Evolutionary conservation across 2,797 vertebrate genomes (phyloP).

Genomic region (Pseudochromis fuscus): DNA sequence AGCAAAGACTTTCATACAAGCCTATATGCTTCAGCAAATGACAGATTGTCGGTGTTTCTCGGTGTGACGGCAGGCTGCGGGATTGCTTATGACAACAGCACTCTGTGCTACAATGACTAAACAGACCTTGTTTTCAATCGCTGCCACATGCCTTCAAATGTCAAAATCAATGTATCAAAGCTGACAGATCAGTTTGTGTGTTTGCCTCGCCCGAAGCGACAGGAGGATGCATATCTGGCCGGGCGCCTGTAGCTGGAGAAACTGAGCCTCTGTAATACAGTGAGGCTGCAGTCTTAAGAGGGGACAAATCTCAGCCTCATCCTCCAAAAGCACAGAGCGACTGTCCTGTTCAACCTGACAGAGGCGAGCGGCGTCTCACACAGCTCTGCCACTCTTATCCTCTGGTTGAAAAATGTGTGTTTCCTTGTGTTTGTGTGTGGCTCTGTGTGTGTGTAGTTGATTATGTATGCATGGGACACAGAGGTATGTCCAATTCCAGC

Average conservation of each 20-base stretch:
- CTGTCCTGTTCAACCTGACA: conserved; percentile 52
- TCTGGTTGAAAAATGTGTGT: conserved; percentile 8
- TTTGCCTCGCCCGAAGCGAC: conserved; percentile 68
- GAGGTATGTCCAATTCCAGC: neutral
- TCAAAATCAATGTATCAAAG: conserved; percentile 74
- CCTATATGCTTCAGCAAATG: conserved; percentile 48
- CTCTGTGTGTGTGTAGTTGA: neutral
- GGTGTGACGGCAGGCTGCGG: conserved; percentile 45
- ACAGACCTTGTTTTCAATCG: conserved; percentile 72
- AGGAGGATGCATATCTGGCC: conserved; percentile 60
- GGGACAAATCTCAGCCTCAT: conserved; percentile 59
- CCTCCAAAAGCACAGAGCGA: conserved; percentile 56
- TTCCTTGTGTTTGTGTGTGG: neutral
- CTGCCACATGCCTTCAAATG: conserved; percentile 73
- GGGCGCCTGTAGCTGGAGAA: conserved; percentile 58
- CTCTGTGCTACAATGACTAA: conserved; percentile 69
- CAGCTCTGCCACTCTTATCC: conserved; percentile 11
- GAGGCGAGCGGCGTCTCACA: conserved; percentile 16
- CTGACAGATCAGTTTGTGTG: conserved; percentile 75
- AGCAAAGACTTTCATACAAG: conserved; percentile 19
- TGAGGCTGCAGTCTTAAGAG: conserved; percentile 41
- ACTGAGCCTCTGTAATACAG: conserved; percentile 55
- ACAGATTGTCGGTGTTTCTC: conserved; percentile 61
- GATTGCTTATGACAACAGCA: conserved; percentile 75
- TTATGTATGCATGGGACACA: neutral